Evolutionary conservation across 2,888 invertebrate genomes (phyloP).

Genomic region (Pediacus dermestoides): DNA sequence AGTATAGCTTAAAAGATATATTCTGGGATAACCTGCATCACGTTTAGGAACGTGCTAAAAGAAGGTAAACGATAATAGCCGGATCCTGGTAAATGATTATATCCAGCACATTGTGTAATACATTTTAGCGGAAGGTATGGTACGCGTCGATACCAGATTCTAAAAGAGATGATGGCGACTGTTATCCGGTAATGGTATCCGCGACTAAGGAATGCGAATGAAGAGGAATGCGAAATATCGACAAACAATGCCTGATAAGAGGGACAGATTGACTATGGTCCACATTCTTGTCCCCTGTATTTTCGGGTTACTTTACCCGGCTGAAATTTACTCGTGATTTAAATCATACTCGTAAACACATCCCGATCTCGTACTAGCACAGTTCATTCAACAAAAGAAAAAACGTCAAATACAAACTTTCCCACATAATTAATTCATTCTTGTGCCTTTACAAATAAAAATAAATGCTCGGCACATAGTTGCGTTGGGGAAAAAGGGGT

Average conservation of each 20-base stretch:
- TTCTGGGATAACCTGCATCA: background rate
- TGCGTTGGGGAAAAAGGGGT: too few relatives aligned
- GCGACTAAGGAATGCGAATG: slow-evolving; percentile 8
- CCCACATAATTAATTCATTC: too few relatives aligned
- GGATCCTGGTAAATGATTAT: slow-evolving; percentile 5
- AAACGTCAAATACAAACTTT: too few relatives aligned
- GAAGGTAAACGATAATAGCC: slow-evolving; percentile 4
- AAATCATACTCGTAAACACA: too few relatives aligned
- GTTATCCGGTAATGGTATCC: slow-evolving; percentile 6
- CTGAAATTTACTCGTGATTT: too few relatives aligned
- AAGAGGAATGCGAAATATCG: slow-evolving; percentile 8
- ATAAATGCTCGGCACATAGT: too few relatives aligned
- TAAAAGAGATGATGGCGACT: slow-evolving; percentile 2
- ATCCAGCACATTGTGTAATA: slow-evolving; percentile 1
- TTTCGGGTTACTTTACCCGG: slow-evolving; percentile 7
- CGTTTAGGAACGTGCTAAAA: slow-evolving; percentile 4
- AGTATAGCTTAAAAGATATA: too few relatives aligned
- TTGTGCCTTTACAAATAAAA: too few relatives aligned
- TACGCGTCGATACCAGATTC: background rate
- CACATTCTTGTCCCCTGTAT: slow-evolving; percentile 5
- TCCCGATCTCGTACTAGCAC: too few relatives aligned
- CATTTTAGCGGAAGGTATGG: slow-evolving; percentile 1
- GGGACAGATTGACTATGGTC: slow-evolving; percentile 7
- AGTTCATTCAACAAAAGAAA: too few relatives aligned
- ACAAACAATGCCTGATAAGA: slow-evolving; percentile 6